Evolutionary conservation across 2,888 invertebrate genomes (phyloP).

Genomic region (Sarcophaga caerulescens): DNA sequence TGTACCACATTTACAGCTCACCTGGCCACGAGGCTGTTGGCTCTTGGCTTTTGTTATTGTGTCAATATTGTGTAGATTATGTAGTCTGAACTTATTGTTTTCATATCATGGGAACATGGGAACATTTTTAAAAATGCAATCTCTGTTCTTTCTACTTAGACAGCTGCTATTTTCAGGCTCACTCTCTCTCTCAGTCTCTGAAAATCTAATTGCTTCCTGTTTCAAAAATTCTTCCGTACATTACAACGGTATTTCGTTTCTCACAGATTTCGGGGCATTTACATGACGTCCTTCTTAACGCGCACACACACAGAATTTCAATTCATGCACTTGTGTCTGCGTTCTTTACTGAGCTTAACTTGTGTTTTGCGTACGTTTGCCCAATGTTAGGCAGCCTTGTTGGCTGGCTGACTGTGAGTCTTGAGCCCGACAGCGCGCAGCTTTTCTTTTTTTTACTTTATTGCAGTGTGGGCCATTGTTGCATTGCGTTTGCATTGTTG

Average conservation of each 20-base stretch:
- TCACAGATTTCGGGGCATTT: conserved; percentile 28
- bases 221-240: neutral
- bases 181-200: neutral
- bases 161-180: conserved; percentile 57
- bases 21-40: conserved; percentile 75
- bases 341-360: conserved; percentile 34
- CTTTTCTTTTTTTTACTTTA: neutral
- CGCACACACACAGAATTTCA: neutral
- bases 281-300: conserved; percentile 16
- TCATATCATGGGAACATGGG: conserved; percentile 21
- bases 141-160: conserved; percentile 74
- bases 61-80: neutral
- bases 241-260: conserved; percentile 56
- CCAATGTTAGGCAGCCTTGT: conserved; percentile 41
- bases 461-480: conserved; percentile 42
- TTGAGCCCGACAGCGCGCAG: conserved; percentile 15
- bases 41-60: conserved; percentile 34
- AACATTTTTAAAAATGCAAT: conserved; percentile 59
- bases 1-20: conserved; percentile 72
- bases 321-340: conserved; percentile 53
- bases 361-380: conserved; percentile 60
- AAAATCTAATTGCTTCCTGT: conserved; percentile 68
- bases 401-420: neutral
- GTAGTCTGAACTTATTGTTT: conserved; percentile 46
- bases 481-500: conserved; percentile 35